Base-by-base conservation (phyloP, 1,140 invertebrate genomes). In the Camponotus pennsylvanicus region DNA sequence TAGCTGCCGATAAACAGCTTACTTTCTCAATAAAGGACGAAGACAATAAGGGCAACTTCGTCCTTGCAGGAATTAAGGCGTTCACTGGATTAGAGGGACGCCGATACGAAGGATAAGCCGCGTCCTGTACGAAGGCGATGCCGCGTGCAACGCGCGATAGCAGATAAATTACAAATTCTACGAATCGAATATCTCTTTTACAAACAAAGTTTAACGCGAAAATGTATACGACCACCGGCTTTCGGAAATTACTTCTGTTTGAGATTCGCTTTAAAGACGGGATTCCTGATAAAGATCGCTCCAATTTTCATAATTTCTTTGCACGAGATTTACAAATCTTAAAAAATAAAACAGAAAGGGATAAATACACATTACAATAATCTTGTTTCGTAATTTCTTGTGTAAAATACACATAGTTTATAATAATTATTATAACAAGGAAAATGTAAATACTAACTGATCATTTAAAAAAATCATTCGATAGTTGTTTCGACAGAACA, bases 1-100 rank as follows among this genome's bases (percentile, higher is more conserved):
- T 45, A 79, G 61, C 79, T 78, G 86, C 78, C 88, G 90, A 91
- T 91, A 91, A 91, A 91, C 90, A 91, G 90, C 90, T 91, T 91
- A 89, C 87, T 89, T 91, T 91, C 88, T 88, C 90, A 59, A 89
- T 90, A 87, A 87, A 89, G 71, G 61, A 64, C 40, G 78, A 84
- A 89, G 88, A 90, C 89, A 90, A 89, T 89, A 89, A 87, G 71
- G 34, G 85, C 84, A 63, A 45, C 59, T 85, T 83, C 69, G 79
- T 63, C 52, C 42, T 83, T 70, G 79, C 40, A 27, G 40, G 79
- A 83, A 83, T 83, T 75, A 83, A 83, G 79, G 79, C 79, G 69
- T 57, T 75, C 55, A 55, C 27, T 40, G 79, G 69, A 83, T 83
- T 83, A 83, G 69, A 73, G 79, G 79, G 79, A 83, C 79, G 69